Conservation (phyloP, 2,113 vertebrate genomes). For the Neofelis nebulosa region DNA sequence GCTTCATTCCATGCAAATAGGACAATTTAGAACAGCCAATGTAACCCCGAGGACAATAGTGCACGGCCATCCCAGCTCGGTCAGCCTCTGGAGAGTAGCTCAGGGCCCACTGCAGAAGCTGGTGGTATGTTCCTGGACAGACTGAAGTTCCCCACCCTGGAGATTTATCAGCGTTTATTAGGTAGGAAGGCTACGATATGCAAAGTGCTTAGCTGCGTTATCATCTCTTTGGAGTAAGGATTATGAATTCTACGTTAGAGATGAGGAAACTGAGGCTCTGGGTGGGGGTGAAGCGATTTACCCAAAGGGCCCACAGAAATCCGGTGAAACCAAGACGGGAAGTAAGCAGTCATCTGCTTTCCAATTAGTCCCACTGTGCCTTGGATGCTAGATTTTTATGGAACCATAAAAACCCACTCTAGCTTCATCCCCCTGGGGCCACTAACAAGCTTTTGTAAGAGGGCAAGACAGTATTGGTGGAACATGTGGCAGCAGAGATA, state of each 20-base stretch:
- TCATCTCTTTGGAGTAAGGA: not conserved
- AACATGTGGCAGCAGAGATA: too few species aligned
- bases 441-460: not conserved
- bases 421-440: not conserved
- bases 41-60: not conserved
- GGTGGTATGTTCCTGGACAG: accelerated
- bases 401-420: not conserved
- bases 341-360: not conserved
- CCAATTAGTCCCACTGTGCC: not conserved
- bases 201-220: not conserved
- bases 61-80: not conserved
- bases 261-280: not conserved
- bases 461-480: not conserved
- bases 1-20: slow-evolving; percentile 74
- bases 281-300: not conserved
- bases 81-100: not conserved
- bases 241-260: not conserved
- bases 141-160: accelerated
- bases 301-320: not conserved
- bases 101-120: not conserved
- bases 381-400: not conserved
- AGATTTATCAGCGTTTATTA: not conserved
- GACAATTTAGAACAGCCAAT: slow-evolving; percentile 55
- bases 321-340: not conserved
- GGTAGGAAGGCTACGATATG: not conserved